Percentiles rank a stretch among this genome's conserved stretches.
These are phyloP conservation scores for Drosophila testacea DNA, from an alignment of 2,888 invertebrate species.

Conservation along the genomic window DNA sequence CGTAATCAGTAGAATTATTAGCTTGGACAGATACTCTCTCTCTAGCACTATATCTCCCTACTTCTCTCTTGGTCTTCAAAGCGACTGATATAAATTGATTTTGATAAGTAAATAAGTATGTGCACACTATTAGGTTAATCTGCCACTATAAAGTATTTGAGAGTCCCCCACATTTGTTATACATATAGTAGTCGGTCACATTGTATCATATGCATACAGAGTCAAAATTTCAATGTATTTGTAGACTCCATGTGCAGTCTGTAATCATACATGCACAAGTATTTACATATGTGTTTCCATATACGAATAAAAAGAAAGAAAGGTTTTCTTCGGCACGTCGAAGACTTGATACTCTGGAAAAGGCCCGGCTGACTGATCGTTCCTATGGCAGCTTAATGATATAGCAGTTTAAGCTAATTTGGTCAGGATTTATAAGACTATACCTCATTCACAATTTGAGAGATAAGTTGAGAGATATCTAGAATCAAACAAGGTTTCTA, in stretches of 20 bases:
- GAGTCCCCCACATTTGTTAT: slow-evolving; percentile 8
- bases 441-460: too few relatives aligned
- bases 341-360: too few relatives aligned
- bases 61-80: neutral
- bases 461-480: too few relatives aligned
- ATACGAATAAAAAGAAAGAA: neutral
- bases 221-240: slow-evolving; percentile 19
- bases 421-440: too few relatives aligned
- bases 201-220: slow-evolving; percentile 21
- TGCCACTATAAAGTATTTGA: slow-evolving; percentile 42
- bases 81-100: slow-evolving; percentile 33
- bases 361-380: too few relatives aligned
- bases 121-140: slow-evolving; percentile 47
- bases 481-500: too few relatives aligned
- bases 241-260: slow-evolving; percentile 38
- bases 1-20: slow-evolving; percentile 23
- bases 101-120: slow-evolving; percentile 30
- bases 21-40: neutral
- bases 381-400: too few relatives aligned
- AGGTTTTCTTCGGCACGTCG: too few relatives aligned
- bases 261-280: slow-evolving; percentile 37
- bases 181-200: slow-evolving; percentile 23
- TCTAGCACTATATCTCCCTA: neutral
- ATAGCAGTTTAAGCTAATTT: too few relatives aligned
- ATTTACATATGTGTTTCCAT: slow-evolving; percentile 1